These are phyloP conservation scores for Palythoa grandis DNA, from an alignment of 92 coral and sea anemone genomes.

Conservation along the genomic window DNA sequence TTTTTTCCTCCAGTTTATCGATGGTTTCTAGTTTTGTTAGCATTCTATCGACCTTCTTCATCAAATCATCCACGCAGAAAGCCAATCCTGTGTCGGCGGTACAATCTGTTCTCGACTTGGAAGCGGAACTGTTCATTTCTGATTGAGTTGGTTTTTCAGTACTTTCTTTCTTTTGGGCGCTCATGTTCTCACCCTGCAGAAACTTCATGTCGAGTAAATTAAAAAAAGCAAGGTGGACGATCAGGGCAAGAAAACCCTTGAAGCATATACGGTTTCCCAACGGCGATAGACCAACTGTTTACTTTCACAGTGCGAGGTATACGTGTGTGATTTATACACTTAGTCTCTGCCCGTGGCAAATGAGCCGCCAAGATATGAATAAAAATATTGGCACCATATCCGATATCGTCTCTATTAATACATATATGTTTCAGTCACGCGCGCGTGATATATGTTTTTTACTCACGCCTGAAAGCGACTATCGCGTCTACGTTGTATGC, in stretches of 20 bases:
- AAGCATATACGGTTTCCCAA: neutral
- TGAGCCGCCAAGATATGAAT: neutral
- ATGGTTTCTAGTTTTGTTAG: conserved; percentile 38
- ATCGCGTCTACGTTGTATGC: neutral
- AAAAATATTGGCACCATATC: conserved; percentile 27
- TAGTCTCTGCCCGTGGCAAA: conserved; percentile 28
- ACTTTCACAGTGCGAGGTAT: neutral
- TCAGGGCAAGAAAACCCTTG: neutral
- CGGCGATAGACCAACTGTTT: neutral
- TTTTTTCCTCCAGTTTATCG: conserved; percentile 38
- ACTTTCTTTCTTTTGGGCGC: neutral
- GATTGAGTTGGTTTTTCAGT: conserved; percentile 6
- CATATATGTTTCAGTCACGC: neutral
- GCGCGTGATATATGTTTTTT: neutral
- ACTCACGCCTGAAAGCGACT: neutral
- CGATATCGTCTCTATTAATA: conserved; percentile 8
- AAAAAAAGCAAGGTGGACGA: neutral
- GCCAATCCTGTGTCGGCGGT: conserved; percentile 25
- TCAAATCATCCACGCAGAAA: conserved; percentile 48
- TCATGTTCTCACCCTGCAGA: conserved; percentile 9
- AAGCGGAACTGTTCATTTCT: conserved; percentile 5
- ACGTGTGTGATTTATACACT: conserved; percentile 12
- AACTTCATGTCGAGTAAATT: conserved; percentile 12
- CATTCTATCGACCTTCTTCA: conserved; percentile 47
- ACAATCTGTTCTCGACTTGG: conserved; percentile 36